Evolutionary conservation across 2,113 vertebrate species (phyloP).

Genomic region (Carollia perspicillata): DNA sequence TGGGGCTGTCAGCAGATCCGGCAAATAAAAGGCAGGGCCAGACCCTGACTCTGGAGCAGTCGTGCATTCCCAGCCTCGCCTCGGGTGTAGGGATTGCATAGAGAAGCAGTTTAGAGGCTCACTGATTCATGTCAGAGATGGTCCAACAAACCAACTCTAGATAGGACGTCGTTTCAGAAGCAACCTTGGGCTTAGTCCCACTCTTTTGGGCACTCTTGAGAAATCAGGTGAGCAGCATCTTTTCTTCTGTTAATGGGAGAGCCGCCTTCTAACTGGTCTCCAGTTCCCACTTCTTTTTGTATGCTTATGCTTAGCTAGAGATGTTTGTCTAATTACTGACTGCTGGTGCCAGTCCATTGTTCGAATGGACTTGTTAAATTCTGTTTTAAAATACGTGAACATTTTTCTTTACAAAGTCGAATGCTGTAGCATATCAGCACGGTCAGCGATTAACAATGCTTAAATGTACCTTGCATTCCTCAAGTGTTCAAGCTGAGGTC

Average conservation of each 20-base stretch:
- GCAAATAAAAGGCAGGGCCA: constrained; percentile 88
- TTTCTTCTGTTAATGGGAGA: constrained; percentile 56
- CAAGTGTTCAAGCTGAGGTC: constrained; percentile 1
- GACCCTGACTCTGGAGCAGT: constrained; percentile 92
- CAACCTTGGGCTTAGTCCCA: constrained; percentile 90
- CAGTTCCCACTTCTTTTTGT: not conserved
- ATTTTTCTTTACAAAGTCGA: not conserved
- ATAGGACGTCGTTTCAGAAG: constrained; percentile 91
- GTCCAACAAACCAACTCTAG: constrained; percentile 88
- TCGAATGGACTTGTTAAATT: constrained; percentile 28
- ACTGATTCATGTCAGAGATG: constrained; percentile 92
- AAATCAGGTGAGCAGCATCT: constrained; percentile 91
- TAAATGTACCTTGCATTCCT: not conserved
- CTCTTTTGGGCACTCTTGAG: constrained; percentile 92
- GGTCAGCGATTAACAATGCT: not conserved
- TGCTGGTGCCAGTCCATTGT: not conserved
- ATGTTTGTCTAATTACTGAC: not conserved
- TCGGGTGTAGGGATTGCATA: constrained; percentile 99
- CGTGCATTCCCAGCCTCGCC: constrained; percentile 98
- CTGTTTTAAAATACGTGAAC: not conserved
- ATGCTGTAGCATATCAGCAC: not conserved
- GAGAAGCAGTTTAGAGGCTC: constrained; percentile 92
- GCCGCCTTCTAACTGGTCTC: not conserved
- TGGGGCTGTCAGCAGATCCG: constrained; percentile 81
- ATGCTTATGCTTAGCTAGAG: not conserved